Base-by-base conservation (phyloP, 2,113 vertebrate genomes). In the Narcine bancroftii region DNA sequence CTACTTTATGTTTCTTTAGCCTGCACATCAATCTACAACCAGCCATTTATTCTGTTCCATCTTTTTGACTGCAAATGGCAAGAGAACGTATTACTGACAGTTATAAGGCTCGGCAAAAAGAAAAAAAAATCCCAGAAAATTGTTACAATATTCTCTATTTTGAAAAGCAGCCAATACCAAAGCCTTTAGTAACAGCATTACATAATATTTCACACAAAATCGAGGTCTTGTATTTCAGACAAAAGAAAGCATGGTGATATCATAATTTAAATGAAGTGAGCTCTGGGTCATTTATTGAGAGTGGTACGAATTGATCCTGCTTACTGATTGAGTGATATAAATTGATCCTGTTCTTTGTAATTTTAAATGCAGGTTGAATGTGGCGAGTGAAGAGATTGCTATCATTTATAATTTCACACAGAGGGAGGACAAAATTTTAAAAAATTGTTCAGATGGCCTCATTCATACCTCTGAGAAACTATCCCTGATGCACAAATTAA, bases 181-280 rank as follows among this genome's bases (percentile, higher is more conserved):
- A 83, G 3, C 29, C 47, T n/a, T 33, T 83, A 13, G 79, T 56
- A 56, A n/a, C 50, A 83, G 29, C 47, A 53, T 26, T 83, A 83
- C 50, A 83, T 56, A 83, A 83, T 56, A 83, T n/a, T 83, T 83
- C 47, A 56, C 29, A 56, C 15, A 81, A n/a, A n/a, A n/a, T n/a
- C n/a, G 45, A 81, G 24, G 6, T 2, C 42, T 79, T 47, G 45
- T 47, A 45, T 29, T 47, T 79, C 76, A 29, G 24, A 6, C 77
- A 81, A 81, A 81, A 75, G 10, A 36, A 75, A 75, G 39, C 10
- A 11, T 45, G 50, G 47, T 47, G 39, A 29, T 45, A 26, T 2
- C 42, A 6, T 79, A 26, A 1, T 19, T 79, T 45, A 50, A 26
- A 29, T 21, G 29, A 75, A 9, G 11, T 75, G n/a, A 75, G 39